Base-by-base conservation (phyloP, 2,113 vertebrate genomes). In the Conger conger region DNA sequence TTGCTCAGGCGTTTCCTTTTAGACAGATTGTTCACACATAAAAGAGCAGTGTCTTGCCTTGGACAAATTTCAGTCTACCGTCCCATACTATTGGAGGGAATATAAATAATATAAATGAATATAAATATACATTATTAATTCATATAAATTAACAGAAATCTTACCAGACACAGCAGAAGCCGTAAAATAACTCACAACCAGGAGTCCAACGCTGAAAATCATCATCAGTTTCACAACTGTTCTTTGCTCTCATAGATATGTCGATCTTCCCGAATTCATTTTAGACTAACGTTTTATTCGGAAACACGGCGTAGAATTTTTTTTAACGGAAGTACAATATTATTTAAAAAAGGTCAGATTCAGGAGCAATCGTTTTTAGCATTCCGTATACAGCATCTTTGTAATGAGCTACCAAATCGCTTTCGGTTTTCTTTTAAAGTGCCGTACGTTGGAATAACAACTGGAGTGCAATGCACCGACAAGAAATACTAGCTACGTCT, bases 401-500 rank as follows among this genome's bases (percentile, higher is more conserved):
- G 15, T 15, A 9, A 13, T 17, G 23, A 5, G 17, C 30, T 35
- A 40, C n/a, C 54, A 42, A 38, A 37, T 36, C 73, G 88, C 93
- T 95, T 95, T 95, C 93, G 91, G 91, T 95, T 94, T 94, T 92
- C 88, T 80, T 94, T 92, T 89, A 23, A 87, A 80, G 27, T 7
- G 27, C 7, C 23, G 36, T 35, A 76, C 37, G 35, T 8, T 23
- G 45, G 30, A 50, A 77, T 50, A 23, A 27, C 11, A 35, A 76
- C 33, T 50, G 18, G 50, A 36, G 42, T 16, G 30, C 38, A 33
- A 33, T 73, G 60, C 9, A 6, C 68, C 35, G 37, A 77, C 36
- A 79, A 15, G 68, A 33, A 57, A 86, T 37, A 73, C n/a, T 40
- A 50, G 53, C n/a, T 40, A 50, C 7, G 9, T 9, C 40, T 42